These are phyloP conservation scores for Caenorhabditis angaria DNA, from an alignment of 2,888 invertebrate genomes.

Conservation along the genomic window DNA sequence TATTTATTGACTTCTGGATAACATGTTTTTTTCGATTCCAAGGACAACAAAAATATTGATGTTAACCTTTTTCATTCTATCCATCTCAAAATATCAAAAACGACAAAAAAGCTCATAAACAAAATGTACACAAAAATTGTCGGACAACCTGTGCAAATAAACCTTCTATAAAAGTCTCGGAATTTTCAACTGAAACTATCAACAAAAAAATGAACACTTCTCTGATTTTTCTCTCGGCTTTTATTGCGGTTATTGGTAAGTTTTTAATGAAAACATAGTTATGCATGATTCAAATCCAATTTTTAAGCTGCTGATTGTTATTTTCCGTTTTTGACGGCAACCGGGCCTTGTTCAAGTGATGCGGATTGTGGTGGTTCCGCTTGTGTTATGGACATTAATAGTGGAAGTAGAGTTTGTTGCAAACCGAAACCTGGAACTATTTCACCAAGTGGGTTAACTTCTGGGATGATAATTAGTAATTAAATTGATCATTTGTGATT, in stretches of 20 bases:
- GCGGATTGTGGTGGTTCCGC: slow-evolving; percentile 32
- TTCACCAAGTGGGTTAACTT: slow-evolving; percentile 24
- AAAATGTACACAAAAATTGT: not conserved
- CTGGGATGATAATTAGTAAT: not conserved
- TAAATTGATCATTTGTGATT: not conserved
- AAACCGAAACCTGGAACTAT: slow-evolving; percentile 36
- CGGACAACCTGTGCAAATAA: slow-evolving; percentile 34
- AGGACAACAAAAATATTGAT: slow-evolving; percentile 1
- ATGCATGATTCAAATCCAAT: not conserved
- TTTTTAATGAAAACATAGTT: not conserved
- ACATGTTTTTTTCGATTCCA: too few species aligned
- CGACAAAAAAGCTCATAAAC: not conserved
- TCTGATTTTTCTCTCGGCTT: not conserved
- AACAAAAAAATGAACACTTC: not conserved
- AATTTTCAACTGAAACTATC: slow-evolving; percentile 13
- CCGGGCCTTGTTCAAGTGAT: slow-evolving; percentile 29
- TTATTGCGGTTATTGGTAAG: not conserved
- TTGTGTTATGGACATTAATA: slow-evolving; percentile 35
- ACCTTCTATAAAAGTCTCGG: slow-evolving; percentile 36
- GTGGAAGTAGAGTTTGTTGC: slow-evolving; percentile 31
- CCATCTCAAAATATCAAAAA: not conserved
- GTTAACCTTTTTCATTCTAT: not conserved
- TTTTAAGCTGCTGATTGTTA: slow-evolving; percentile 21
- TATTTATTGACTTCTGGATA: too few species aligned
- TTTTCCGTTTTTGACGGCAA: slow-evolving; percentile 30